Evolutionary conservation across 53 echinoderm and acorn worm genomes (phyloP), one percentile per base, ranked within the genome.

Genomic region (Zoroaster sp.): DNA sequence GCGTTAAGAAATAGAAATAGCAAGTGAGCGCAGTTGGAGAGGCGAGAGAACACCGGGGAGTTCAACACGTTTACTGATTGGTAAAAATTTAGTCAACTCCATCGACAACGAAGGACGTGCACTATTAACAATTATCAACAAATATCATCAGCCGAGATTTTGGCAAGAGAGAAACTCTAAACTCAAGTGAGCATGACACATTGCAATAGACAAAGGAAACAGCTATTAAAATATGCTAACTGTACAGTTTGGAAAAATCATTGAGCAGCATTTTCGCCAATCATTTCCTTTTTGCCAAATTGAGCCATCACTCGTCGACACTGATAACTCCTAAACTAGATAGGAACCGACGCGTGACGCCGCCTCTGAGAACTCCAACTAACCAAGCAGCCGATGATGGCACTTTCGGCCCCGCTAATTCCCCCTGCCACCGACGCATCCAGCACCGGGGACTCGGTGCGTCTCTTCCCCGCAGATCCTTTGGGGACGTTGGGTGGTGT

Each of bases 321-420:
- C 23, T 28, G 67, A 81, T 28, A 40, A 66, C 40, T 41, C 40
- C 67, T 81, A 30, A 81, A 81, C 81, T 81, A 81, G 81, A 42
- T 67, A 39, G 65, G 40, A 40, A 81, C 65, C 66, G 23, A 81
- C 67, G 67, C 81, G 67, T 81, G 81, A 81, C 81, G 66, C 23
- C 31, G 33, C 76, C 52, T 49, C 52, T 33, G 30, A 49, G 46
- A 33, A 76, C 25, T 17, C 76, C 51, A 46, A 40, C 41, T 43
- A 45, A 75, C 75, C 44, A 20, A 31, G 23, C 20, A 40, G 30
- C 21, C 42, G 21, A 15, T 76, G 20, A 39, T 13, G 76, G 42
- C 13, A 47, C 51, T 47, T 20, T 49, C 17, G 14, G 15, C 32
- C 47, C 14, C 33, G 46, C 15, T 34, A 46, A 51, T 47, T 42